These are phyloP conservation scores for Psittacara wagleri DNA, from an alignment of 2,113 vertebrate genomes.

Conservation along the genomic window DNA sequence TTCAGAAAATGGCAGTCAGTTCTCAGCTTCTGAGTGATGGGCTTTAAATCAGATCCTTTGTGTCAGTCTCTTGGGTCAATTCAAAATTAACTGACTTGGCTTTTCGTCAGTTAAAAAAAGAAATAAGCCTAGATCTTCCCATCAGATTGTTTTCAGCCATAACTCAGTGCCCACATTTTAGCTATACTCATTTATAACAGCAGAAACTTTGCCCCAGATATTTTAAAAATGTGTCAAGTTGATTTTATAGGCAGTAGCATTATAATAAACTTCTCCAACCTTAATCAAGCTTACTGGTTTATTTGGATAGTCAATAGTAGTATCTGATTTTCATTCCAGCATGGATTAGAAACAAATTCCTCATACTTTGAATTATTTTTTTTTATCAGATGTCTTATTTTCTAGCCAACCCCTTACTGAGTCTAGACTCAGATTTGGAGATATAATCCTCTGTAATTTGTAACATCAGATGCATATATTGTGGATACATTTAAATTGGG, in stretches of 20 bases:
- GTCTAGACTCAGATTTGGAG: slow-evolving; percentile 14
- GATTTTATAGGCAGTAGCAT: slow-evolving; percentile 52
- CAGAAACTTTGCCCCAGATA: slow-evolving; percentile 8
- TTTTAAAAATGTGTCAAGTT: slow-evolving; percentile 22
- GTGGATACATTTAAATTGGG: neutral
- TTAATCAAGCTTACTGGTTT: slow-evolving; percentile 42
- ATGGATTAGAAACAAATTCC: slow-evolving; percentile 34
- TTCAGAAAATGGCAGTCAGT: slow-evolving; percentile 49
- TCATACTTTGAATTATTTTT: slow-evolving; percentile 23
- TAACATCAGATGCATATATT: slow-evolving; percentile 22
- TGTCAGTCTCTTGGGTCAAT: slow-evolving; percentile 32
- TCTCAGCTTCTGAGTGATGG: slow-evolving; percentile 38
- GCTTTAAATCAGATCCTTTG: slow-evolving; percentile 43
- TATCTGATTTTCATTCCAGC: slow-evolving; percentile 51
- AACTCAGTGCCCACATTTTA: neutral
- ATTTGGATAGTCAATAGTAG: slow-evolving; percentile 29
- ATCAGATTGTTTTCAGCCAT: slow-evolving; percentile 21
- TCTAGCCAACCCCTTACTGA: slow-evolving; percentile 24
- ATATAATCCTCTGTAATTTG: slow-evolving; percentile 29
- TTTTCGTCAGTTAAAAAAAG: slow-evolving; percentile 43
- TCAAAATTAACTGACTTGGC: slow-evolving; percentile 43
- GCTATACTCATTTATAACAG: neutral
- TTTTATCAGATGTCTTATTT: slow-evolving; percentile 42
- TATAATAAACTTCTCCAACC: slow-evolving; percentile 40
- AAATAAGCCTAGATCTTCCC: slow-evolving; percentile 21